Percentiles rank a stretch among this genome's conserved stretches.
Conservation (phyloP, 2,888 invertebrate genomes). For the Bugula neritina region DNA sequence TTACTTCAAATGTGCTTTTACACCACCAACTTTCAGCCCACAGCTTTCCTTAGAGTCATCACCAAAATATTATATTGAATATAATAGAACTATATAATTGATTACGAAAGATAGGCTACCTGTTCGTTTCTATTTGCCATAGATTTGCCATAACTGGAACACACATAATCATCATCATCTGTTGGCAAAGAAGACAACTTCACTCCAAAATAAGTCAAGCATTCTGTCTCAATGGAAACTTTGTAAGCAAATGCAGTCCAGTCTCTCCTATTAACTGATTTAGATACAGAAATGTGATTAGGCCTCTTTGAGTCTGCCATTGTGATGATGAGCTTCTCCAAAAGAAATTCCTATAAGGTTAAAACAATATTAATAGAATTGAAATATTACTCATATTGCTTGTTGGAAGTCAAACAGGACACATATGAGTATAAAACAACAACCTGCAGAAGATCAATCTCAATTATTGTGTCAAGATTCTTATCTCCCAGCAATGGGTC, state of each 20-base stretch:
- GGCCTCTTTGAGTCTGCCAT: constrained; percentile 37
- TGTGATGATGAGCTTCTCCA: constrained; percentile 32
- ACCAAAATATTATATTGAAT: too few relatives aligned
- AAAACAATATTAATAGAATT: background rate
- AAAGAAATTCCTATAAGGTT: constrained; percentile 34
- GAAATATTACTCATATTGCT: too few relatives aligned
- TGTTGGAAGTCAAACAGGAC: background rate
- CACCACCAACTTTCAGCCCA: too few relatives aligned
- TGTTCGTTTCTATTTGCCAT: constrained; percentile 27
- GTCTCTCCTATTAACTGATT: constrained; percentile 31
- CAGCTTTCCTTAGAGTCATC: too few relatives aligned
- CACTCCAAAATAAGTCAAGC: constrained; percentile 32
- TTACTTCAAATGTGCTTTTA: too few relatives aligned
- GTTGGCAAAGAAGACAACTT: constrained; percentile 30
- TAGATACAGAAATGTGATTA: constrained; percentile 32
- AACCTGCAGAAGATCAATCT: constrained; percentile 24
- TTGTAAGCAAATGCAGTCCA: constrained; percentile 35
- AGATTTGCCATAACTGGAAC: constrained; percentile 31
- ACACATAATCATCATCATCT: constrained; percentile 31
- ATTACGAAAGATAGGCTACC: too few relatives aligned
- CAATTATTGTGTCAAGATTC: constrained; percentile 32
- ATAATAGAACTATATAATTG: too few relatives aligned
- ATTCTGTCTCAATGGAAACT: constrained; percentile 33
- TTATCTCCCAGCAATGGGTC: constrained; percentile 29
- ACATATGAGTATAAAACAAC: background rate